phyloP scores from a whole-genome alignment of 2,888 invertebrate species.

The Hypsopygia costalis region DNA sequence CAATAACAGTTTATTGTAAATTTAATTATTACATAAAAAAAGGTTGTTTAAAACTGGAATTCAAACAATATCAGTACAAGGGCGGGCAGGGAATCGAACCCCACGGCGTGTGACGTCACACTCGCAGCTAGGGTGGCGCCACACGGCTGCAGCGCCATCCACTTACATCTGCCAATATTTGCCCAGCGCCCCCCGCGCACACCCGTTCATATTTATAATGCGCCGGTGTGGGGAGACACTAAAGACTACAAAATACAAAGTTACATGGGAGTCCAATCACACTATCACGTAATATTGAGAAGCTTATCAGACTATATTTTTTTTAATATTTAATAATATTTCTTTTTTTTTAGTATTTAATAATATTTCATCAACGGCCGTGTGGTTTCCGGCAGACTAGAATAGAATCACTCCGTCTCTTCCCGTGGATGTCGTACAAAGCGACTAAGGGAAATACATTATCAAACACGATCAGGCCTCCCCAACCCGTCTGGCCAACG shows the following conservation, averaged over 20 bases:
- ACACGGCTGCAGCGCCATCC: constrained; percentile 78
- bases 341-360: too few species aligned
- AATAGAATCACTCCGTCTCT: too few species aligned
- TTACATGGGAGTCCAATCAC: constrained; percentile 32
- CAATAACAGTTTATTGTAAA: too few species aligned
- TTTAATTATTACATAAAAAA: neutral
- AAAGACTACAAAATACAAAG: constrained; percentile 69
- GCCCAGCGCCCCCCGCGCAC: constrained; percentile 68
- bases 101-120: constrained; percentile 46
- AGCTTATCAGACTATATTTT: neutral
- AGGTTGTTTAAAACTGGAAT: neutral
- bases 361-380: too few species aligned
- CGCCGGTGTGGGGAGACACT: constrained; percentile 62
- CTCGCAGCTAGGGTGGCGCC: constrained; percentile 40
- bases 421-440: too few species aligned
- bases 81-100: constrained; percentile 9
- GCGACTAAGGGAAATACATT: too few species aligned
- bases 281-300: constrained; percentile 27
- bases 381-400: too few species aligned
- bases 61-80: neutral
- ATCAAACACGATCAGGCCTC: too few species aligned
- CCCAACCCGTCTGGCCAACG: too few species aligned
- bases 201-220: constrained; percentile 77
- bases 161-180: constrained; percentile 85
- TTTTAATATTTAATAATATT: too few species aligned